Conservation (phyloP, 2,888 invertebrate species). For the Pseudococcus longispinus region DNA sequence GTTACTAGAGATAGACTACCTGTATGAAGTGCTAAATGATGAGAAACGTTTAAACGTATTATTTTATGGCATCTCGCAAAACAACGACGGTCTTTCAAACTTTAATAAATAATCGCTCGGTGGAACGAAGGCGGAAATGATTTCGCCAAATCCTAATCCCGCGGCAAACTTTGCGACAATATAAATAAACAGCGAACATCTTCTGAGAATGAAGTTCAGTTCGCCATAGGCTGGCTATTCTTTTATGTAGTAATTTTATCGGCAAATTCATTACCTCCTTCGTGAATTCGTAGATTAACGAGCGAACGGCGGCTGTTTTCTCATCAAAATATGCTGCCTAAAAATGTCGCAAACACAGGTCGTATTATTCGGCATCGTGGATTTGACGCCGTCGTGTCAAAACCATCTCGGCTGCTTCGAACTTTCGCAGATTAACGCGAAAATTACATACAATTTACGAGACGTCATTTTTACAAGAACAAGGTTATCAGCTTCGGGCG, state of each 20-base stretch:
- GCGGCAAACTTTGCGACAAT: neutral
- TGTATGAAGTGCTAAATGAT: neutral
- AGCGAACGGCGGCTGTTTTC: neutral
- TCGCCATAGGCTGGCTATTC: neutral
- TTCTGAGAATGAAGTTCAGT: neutral
- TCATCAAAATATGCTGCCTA: neutral
- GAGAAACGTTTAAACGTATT: neutral
- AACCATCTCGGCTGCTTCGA: neutral
- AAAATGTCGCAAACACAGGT: conserved; percentile 2
- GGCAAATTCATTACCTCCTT: neutral
- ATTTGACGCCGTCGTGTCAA: neutral
- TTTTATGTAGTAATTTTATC: neutral
- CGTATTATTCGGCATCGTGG: neutral
- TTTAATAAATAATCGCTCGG: neutral
- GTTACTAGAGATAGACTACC: neutral
- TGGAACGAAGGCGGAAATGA: neutral
- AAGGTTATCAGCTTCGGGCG: neutral
- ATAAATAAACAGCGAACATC: neutral
- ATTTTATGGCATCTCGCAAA: neutral
- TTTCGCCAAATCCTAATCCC: neutral
- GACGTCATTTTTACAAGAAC: neutral
- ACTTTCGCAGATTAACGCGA: neutral
- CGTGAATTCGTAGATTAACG: neutral
- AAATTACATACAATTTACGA: neutral
- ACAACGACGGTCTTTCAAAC: neutral